These are phyloP conservation scores for Pantherophis guttatus DNA, from an alignment of 2,113 vertebrate species.

Conservation along the genomic window DNA sequence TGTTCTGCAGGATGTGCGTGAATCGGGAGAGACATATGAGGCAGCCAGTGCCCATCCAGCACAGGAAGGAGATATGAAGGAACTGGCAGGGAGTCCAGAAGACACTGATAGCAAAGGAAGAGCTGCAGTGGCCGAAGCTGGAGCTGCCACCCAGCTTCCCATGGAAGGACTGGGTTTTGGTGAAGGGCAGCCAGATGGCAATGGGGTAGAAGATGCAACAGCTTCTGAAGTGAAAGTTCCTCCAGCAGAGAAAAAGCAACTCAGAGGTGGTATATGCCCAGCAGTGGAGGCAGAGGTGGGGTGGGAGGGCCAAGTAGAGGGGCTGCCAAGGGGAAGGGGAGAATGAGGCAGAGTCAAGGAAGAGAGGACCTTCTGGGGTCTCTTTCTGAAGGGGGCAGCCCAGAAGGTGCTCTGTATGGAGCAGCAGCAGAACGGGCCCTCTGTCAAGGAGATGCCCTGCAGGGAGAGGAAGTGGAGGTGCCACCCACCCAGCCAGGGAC, in stretches of 20 bases:
- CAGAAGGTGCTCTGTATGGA: neutral
- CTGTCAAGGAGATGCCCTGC: constrained; percentile 12
- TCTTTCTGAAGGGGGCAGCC: neutral
- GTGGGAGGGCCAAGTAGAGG: neutral
- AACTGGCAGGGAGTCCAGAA: neutral
- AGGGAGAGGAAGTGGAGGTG: neutral
- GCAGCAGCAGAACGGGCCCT: neutral
- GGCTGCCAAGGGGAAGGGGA: neutral
- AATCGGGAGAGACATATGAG: neutral
- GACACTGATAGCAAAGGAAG: neutral
- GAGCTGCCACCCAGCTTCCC: neutral
- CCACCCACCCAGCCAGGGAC: neutral
- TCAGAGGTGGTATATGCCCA: fast-evolving
- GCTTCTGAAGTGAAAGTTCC: neutral
- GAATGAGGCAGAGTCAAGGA: neutral
- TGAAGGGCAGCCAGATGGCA: constrained; percentile 17
- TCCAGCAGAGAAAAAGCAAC: neutral
- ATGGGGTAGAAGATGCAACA: neutral
- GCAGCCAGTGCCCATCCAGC: neutral
- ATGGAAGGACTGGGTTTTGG: neutral
- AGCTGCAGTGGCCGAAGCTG: neutral
- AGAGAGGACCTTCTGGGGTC: neutral
- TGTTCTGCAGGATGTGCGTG: neutral
- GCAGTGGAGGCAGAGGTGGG: constrained; percentile 17
- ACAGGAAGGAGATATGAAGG: constrained; percentile 56